Evolutionary conservation across 2,797 vertebrate genomes (phyloP).

Genomic region (Pampus argenteus): DNA sequence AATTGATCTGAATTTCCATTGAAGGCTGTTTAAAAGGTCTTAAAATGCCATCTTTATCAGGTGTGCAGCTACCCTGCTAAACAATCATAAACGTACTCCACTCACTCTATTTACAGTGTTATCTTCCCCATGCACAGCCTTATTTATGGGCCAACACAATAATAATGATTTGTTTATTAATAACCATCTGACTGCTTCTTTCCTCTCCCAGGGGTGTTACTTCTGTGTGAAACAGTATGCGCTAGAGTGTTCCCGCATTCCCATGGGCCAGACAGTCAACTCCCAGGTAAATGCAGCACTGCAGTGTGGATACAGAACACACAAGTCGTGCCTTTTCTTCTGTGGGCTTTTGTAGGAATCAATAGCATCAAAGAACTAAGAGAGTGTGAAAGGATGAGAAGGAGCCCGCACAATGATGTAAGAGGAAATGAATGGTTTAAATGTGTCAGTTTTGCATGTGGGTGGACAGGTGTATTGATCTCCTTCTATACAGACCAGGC

Average conservation of each 20-base stretch:
- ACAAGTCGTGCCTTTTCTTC: neutral
- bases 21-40: conserved; percentile 1
- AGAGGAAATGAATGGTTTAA: neutral
- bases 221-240: conserved; percentile 99
- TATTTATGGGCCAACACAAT: neutral
- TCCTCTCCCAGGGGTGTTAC: conserved; percentile 90
- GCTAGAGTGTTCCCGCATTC: conserved; percentile 96
- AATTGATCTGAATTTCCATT: neutral
- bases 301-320: neutral
- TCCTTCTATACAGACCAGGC: neutral
- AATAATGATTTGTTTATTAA: neutral
- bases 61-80: neutral
- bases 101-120: neutral
- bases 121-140: neutral
- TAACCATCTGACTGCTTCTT: neutral
- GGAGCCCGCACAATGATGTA: neutral
- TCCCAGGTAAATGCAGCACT: conserved; percentile 90
- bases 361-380: neutral
- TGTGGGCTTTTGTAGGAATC: neutral
- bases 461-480: neutral
- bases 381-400: neutral
- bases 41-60: neutral
- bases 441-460: neutral
- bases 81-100: neutral
- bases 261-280: conserved; percentile 98